Evolutionary conservation across 2,797 vertebrate genomes (phyloP), one percentile per base, ranked within the genome.

Genomic region (Poeciliopsis paucimaculata): DNA sequence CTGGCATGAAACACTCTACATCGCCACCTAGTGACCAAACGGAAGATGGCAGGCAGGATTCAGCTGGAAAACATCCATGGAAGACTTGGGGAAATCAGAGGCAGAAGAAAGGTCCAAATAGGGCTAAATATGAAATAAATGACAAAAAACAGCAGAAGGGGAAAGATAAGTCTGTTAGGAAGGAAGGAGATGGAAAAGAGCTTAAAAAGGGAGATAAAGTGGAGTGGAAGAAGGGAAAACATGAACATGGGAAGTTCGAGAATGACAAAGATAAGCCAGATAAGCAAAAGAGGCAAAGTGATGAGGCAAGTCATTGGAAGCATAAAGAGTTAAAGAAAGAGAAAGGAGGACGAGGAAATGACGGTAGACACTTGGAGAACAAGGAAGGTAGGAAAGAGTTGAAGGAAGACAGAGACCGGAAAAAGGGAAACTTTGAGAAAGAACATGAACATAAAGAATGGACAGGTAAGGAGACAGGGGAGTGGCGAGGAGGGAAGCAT

Each of bases 21-120:
- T 4, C 53, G 68, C 95, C 95, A 90, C 62, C 93, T 39, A 74
- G 89, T 95, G 95, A 94, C 74, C 87, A 91, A 3, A 57, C 73
- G 47, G 86, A 82, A 62, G 85, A 90, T 39, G 20, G 71, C 87
- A 90, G 10, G 13, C 87, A 74, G 45, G 84, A 39, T 31, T 46
- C 75, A 13, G 73, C 49, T 4, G 78, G 82, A 43, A 83, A 23
- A 23, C 75, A 77, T 45, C 26, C 28, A 1, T 78, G 53, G 77
- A 92, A 88, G 81, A 39, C 71, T 15, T 1, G 10, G 75, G 78
- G 83, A 36, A 81, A 83, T 5, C 86, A 80, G 46, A 84, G 46
- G 51, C 84, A 85, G 49, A 85, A 80, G 53, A 85, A 89, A 60
- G 82, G 82, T 12, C 18, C 71, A 2, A 89, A 83, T 76, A 92